Percentiles rank a stretch among this genome's conserved stretches.
These are phyloP conservation scores for Macrotus californicus DNA, from an alignment of 2,113 vertebrate species.

Conservation along the genomic window DNA sequence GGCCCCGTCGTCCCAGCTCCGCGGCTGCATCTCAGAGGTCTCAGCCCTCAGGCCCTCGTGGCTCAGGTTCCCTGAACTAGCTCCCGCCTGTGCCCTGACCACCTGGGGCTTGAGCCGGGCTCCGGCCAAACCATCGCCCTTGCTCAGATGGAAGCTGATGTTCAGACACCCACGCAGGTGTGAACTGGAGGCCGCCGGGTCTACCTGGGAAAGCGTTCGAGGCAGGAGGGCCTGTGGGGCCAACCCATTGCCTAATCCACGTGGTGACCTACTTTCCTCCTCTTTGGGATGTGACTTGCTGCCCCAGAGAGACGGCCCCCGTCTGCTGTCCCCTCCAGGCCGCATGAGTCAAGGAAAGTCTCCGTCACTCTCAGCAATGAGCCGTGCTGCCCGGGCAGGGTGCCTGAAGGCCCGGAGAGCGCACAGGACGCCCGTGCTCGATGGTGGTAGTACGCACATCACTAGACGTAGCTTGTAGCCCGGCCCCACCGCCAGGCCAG, in stretches of 20 bases:
- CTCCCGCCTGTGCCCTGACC: accelerated
- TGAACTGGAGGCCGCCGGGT: accelerated
- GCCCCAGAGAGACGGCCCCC: not conserved
- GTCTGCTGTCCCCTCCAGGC: not conserved
- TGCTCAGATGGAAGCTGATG: accelerated
- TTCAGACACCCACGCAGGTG: accelerated
- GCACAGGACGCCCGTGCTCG: not conserved
- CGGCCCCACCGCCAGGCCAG: not conserved
- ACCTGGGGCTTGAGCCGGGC: not conserved
- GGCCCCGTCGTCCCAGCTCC: accelerated
- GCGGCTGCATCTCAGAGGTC: accelerated
- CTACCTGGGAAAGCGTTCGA: accelerated
- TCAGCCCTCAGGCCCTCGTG: accelerated
- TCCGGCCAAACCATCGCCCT: accelerated
- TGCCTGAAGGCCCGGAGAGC: not conserved
- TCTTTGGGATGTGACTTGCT: not conserved
- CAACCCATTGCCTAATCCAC: accelerated
- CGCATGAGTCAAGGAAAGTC: not conserved
- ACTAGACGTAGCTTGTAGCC: accelerated
- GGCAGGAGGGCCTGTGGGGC: not conserved
- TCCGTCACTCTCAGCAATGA: not conserved
- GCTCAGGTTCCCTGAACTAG: accelerated
- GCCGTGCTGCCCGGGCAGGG: not conserved
- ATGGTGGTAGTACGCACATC: not conserved
- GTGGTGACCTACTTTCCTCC: not conserved